Conservation (phyloP, 2,888 invertebrate species). For the Anarsia innoxiella region DNA sequence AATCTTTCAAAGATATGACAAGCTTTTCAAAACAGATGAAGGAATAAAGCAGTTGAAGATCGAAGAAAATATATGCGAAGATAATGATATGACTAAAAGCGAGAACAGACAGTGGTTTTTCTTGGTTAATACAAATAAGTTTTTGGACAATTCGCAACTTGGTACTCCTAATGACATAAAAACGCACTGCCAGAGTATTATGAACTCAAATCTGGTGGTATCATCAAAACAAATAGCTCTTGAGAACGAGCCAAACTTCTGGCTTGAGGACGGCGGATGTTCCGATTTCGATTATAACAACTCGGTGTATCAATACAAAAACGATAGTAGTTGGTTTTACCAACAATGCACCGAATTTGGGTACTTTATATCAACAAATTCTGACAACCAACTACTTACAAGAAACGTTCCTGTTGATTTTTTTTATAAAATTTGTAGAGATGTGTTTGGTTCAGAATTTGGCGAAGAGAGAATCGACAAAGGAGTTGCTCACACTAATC, state of each 20-base stretch:
- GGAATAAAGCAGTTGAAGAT: conserved; percentile 8
- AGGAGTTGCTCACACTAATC: conserved; percentile 5
- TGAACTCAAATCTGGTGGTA: neutral
- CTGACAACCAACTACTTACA: neutral
- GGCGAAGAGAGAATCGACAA: neutral
- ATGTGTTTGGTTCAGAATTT: conserved; percentile 5
- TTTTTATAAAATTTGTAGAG: neutral
- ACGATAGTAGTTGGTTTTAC: conserved; percentile 3
- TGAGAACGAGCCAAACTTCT: neutral
- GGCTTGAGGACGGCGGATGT: neutral
- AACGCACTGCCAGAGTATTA: neutral
- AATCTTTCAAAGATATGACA: neutral
- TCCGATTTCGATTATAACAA: neutral
- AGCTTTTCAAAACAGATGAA: neutral
- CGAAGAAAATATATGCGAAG: conserved; percentile 9
- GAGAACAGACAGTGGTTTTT: conserved; percentile 1
- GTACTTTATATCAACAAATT: conserved; percentile 2
- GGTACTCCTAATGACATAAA: neutral
- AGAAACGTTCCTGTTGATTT: neutral
- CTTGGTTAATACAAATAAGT: neutral
- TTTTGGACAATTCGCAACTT: neutral
- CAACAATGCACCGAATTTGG: conserved; percentile 14
- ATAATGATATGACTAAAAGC: neutral
- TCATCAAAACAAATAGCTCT: neutral
- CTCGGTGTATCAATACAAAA: neutral